Evolutionary conservation across 1,140 invertebrate species (phyloP), one percentile per base, ranked within the genome.

Genomic region (Zaprionus lachaisei): DNA sequence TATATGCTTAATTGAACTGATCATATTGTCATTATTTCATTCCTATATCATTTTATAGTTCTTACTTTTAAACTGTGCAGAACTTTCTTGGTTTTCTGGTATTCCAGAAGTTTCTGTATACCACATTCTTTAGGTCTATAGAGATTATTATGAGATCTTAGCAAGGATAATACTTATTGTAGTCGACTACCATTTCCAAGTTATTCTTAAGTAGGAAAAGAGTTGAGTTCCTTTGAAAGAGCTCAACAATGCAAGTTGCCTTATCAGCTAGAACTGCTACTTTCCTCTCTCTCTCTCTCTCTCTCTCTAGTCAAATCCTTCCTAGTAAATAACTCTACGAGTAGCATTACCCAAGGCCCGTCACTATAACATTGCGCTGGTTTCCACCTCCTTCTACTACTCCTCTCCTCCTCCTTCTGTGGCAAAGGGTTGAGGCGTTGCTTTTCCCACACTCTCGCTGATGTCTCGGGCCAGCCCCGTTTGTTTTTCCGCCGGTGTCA

Each of bases 381-480:
- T 24, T 51, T 24, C 11, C 47, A 12, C n/a, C 41, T 7, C n/a
- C 41, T 38, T 14, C 14, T 38, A 2, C 37, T 38, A 5, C 14
- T n/a, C 5, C 15, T 6, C 38, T 41, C 2, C 47, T 9, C 6
- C 20, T 49, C 47, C 1, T 14, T 0, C 47, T 5, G n/a, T 14
- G 20, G 3, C 20, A 51, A 68, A 68, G 66, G 66, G 41, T 68
- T 68, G 28, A 49, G 66, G 66, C 66, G 66, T 51, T 68, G n/a
- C 26, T 14, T 61, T 67, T 68, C 20, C 56, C 66, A 47, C 56
- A 68, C 41, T 60, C 28, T 60, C 66, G 55, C 64, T 67, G 64
- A 67, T 57, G 65, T 20, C 41, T 58, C 56, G 54, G 65, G 65
- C n/a, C 56, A 57, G 58, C 38, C 66, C 41, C 65, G 56, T 67